Conservation (phyloP, 1,140 invertebrate genomes). For the Aphelenchoides fujianensis region DNA sequence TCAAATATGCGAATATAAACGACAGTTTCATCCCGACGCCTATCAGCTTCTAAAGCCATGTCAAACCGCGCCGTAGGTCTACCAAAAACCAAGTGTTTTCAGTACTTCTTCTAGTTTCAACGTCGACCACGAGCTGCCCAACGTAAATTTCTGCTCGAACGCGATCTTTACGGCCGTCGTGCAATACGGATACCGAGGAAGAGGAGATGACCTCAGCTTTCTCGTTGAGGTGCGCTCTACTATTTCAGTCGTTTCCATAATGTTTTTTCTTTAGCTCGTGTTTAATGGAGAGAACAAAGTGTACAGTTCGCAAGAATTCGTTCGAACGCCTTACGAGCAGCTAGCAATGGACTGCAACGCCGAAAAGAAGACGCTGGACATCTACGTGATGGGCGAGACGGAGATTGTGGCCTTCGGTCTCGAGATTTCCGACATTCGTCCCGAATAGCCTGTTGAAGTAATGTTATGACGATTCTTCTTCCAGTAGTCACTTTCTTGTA, state of each 20-base stretch:
- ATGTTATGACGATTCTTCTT: too few species aligned
- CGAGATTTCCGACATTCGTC: conserved; percentile 25
- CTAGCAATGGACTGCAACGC: conserved; percentile 37
- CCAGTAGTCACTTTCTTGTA: too few species aligned
- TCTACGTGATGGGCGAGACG: conserved; percentile 32
- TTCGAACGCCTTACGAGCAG: conserved; percentile 23
- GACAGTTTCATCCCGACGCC: too few species aligned
- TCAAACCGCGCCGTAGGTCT: conserved; percentile 32
- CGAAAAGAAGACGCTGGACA: conserved; percentile 25
- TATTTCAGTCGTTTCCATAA: not conserved
- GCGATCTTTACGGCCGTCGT: conserved; percentile 40
- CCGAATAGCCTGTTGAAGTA: conserved; percentile 26
- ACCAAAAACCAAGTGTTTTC: conserved; percentile 14
- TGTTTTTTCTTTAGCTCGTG: conserved; percentile 28
- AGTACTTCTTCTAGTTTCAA: conserved; percentile 23
- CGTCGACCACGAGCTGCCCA: conserved; percentile 39
- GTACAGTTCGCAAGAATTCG: conserved; percentile 27
- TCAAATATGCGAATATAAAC: conserved; percentile 42
- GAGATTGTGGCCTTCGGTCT: conserved; percentile 31
- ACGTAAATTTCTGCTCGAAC: conserved; percentile 35
- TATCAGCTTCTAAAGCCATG: conserved; percentile 29
- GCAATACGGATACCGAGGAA: conserved; percentile 37
- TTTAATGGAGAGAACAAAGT: conserved; percentile 25
- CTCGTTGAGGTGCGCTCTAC: conserved; percentile 24
- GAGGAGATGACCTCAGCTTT: conserved; percentile 28